phyloP scores from a whole-genome alignment of 2,113 vertebrate species.

The Fregata magnificens region DNA sequence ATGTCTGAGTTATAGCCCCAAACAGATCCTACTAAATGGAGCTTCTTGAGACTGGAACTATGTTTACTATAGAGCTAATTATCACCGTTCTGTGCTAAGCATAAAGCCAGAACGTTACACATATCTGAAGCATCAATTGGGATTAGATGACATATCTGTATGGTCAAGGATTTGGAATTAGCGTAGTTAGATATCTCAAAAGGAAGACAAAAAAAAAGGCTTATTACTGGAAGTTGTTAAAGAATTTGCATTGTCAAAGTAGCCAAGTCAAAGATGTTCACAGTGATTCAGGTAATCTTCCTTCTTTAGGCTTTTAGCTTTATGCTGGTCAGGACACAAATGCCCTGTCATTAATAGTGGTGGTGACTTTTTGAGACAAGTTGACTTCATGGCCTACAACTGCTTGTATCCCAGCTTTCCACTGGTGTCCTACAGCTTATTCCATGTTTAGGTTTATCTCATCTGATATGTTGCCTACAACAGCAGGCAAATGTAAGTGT shows the following conservation, averaged over 20 bases:
- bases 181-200: not conserved
- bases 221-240: not conserved
- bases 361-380: not conserved
- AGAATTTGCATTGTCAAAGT: not conserved
- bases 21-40: not conserved
- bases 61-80: not conserved
- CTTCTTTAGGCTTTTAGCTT: too few species aligned
- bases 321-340: not conserved
- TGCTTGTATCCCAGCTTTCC: not conserved
- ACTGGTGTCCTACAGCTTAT: not conserved
- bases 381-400: not conserved
- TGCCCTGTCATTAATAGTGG: not conserved
- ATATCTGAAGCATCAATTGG: not conserved
- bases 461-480: not conserved
- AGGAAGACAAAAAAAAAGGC: not conserved
- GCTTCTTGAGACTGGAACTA: not conserved
- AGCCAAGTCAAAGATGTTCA: not conserved
- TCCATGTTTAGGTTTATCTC: not conserved
- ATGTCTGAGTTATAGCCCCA: not conserved
- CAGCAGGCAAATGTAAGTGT: not conserved
- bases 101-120: not conserved
- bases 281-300: not conserved
- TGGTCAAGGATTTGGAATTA: not conserved
- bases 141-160: not conserved
- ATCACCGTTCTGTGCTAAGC: not conserved